phyloP scores from a whole-genome alignment of 2,113 vertebrate species.

The Atlantisia rogersi region DNA sequence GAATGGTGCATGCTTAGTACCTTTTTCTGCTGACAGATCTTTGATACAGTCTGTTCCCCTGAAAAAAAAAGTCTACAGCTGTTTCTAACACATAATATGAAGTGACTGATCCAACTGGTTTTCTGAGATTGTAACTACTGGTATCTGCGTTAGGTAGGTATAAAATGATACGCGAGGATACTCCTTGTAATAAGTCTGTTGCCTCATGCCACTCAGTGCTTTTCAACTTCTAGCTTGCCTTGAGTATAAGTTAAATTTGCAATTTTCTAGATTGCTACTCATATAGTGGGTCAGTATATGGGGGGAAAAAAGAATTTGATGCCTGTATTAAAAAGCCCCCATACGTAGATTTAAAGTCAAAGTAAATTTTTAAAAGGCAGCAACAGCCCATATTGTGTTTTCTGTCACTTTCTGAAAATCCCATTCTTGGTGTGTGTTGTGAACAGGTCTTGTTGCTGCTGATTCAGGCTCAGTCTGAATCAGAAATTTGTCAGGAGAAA shows the following conservation, averaged over 20 bases:
- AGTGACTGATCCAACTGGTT: not conserved
- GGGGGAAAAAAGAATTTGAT: not conserved
- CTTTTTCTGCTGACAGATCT: not conserved
- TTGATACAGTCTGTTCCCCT: not conserved
- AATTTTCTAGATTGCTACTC: not conserved
- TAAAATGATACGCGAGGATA: not conserved
- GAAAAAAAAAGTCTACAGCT: not conserved
- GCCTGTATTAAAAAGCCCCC: not conserved
- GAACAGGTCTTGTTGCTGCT: constrained; percentile 50
- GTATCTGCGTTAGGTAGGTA: not conserved
- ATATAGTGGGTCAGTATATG: not conserved
- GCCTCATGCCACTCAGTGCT: not conserved
- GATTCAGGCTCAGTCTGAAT: constrained; percentile 39
- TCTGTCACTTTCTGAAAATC: constrained; percentile 43
- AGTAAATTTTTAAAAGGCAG: constrained; percentile 22
- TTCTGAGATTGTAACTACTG: not conserved
- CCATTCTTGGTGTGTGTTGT: constrained; percentile 21
- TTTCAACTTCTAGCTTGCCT: not conserved
- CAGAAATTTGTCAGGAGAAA: constrained; percentile 47
- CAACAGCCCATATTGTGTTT: constrained; percentile 47
- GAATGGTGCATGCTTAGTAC: not conserved
- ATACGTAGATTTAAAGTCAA: not conserved
- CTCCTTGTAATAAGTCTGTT: not conserved
- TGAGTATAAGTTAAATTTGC: not conserved
- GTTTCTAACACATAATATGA: not conserved